Conservation (phyloP, 2,113 vertebrate species). For the Leptobrachium ailaonicum region DNA sequence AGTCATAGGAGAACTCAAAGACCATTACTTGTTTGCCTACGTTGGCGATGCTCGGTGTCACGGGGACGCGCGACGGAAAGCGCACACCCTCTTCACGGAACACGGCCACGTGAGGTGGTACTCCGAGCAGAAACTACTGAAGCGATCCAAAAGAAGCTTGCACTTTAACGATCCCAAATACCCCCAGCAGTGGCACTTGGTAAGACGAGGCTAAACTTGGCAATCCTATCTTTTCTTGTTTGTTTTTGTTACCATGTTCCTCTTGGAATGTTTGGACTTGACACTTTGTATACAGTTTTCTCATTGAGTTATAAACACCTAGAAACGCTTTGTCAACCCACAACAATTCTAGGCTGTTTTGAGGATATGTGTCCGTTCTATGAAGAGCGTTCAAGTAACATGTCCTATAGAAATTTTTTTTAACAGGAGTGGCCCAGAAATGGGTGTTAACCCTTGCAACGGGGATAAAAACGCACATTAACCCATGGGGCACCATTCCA, state of each 20-base stretch:
- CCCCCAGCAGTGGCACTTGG: conserved; percentile 94
- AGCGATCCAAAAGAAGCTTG: conserved; percentile 85
- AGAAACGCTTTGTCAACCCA: too few relatives aligned
- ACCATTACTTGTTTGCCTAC: conserved; percentile 83
- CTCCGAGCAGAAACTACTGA: conserved; percentile 83
- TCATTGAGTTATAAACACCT: too few relatives aligned
- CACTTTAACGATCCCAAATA: conserved; percentile 92
- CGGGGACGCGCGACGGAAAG: conserved; percentile 43
- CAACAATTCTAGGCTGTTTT: too few relatives aligned
- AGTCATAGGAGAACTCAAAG: conserved; percentile 87
- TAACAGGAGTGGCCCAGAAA: too few relatives aligned
- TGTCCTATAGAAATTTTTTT: too few relatives aligned
- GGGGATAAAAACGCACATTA: too few relatives aligned
- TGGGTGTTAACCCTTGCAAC: too few relatives aligned
- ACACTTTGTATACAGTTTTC: too few relatives aligned
- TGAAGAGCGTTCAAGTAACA: too few relatives aligned
- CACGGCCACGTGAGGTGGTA: conserved; percentile 87
- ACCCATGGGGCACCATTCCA: too few relatives aligned
- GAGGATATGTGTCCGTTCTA: too few relatives aligned
- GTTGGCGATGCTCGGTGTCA: rapidly evolving
- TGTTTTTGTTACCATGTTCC: not conserved
- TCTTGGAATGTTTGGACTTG: too few relatives aligned
- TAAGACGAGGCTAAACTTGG: conserved; percentile 62
- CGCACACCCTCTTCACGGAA: conserved; percentile 67
- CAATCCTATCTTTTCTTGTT: not conserved